Conservation (phyloP, 2,888 invertebrate genomes). For the Tachina grossa region DNA sequence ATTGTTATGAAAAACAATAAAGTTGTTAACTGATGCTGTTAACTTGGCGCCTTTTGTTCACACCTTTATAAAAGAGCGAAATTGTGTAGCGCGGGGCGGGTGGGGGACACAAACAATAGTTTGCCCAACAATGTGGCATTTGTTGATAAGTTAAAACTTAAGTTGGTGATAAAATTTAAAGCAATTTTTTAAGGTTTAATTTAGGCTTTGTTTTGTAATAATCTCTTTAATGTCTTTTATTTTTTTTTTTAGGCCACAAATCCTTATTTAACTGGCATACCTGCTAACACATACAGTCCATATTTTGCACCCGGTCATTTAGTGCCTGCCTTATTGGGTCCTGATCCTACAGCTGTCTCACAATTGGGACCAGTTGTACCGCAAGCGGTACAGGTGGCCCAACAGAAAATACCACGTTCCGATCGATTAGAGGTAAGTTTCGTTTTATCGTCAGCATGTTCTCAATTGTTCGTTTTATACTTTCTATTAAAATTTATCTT, state of each 20-base stretch:
- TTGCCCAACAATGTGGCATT: background rate
- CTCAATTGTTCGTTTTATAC: constrained; percentile 37
- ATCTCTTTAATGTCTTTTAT: background rate
- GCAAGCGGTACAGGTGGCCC: constrained; percentile 93
- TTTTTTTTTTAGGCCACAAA: constrained; percentile 88
- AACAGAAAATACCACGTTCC: constrained; percentile 97
- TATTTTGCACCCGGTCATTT: constrained; percentile 94
- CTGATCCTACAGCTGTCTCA: constrained; percentile 91
- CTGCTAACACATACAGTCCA: constrained; percentile 95
- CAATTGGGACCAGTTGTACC: constrained; percentile 91
- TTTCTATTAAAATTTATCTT: constrained; percentile 29
- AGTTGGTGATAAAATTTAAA: too few species aligned
- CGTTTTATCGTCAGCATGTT: constrained; percentile 57
- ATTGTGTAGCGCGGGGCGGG: too few species aligned
- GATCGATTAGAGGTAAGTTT: constrained; percentile 97
- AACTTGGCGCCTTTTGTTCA: constrained; percentile 46
- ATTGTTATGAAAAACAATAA: constrained; percentile 34
- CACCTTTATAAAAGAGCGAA: constrained; percentile 4
- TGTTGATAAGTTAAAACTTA: background rate
- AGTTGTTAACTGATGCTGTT: constrained; percentile 55
- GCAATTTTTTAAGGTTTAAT: too few species aligned
- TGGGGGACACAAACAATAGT: background rate
- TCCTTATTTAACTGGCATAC: constrained; percentile 95
- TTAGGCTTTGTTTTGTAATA: background rate
- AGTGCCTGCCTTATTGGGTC: constrained; percentile 95